These are phyloP conservation scores for Phalera bucephala DNA, from an alignment of 2,888 invertebrate species.

Conservation along the genomic window DNA sequence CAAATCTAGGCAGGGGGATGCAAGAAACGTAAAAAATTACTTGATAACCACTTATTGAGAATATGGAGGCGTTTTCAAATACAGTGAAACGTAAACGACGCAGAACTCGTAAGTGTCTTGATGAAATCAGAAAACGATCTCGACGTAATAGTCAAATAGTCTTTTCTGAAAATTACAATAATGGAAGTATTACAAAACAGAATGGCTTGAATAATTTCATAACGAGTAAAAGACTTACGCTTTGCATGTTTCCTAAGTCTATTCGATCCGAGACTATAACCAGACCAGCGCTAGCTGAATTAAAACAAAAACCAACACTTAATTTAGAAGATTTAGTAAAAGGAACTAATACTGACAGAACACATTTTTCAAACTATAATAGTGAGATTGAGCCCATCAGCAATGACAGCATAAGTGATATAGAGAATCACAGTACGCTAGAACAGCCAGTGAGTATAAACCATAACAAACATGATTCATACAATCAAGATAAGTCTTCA, in stretches of 20 bases:
- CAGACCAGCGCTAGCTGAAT: slow-evolving; percentile 44
- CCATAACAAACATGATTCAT: not conserved
- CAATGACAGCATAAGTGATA: too few species aligned
- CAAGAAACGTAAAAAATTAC: too few species aligned
- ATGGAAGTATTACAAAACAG: slow-evolving; percentile 14
- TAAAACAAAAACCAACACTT: slow-evolving; percentile 29
- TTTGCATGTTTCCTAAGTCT: slow-evolving; percentile 59
- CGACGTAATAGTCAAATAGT: slow-evolving; percentile 22
- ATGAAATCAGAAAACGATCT: slow-evolving; percentile 62
- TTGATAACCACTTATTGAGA: too few species aligned
- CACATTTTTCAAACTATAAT: too few species aligned
- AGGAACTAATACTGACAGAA: slow-evolving; percentile 2
- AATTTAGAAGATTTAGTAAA: slow-evolving; percentile 22
- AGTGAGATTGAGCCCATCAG: too few species aligned
- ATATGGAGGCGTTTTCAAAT: slow-evolving; percentile 43
- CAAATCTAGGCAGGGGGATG: too few species aligned
- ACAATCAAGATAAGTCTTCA: slow-evolving; percentile 4
- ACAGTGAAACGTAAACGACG: slow-evolving; percentile 56
- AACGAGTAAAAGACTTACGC: slow-evolving; percentile 57
- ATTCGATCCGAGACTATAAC: slow-evolving; percentile 66
- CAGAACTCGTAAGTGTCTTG: slow-evolving; percentile 60
- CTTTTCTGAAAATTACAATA: slow-evolving; percentile 14
- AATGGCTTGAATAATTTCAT: slow-evolving; percentile 36
- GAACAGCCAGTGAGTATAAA: too few species aligned
- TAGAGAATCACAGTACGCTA: too few species aligned